Evolutionary conservation across 2,888 invertebrate species (phyloP).

Genomic region (Apeira syringaria): DNA sequence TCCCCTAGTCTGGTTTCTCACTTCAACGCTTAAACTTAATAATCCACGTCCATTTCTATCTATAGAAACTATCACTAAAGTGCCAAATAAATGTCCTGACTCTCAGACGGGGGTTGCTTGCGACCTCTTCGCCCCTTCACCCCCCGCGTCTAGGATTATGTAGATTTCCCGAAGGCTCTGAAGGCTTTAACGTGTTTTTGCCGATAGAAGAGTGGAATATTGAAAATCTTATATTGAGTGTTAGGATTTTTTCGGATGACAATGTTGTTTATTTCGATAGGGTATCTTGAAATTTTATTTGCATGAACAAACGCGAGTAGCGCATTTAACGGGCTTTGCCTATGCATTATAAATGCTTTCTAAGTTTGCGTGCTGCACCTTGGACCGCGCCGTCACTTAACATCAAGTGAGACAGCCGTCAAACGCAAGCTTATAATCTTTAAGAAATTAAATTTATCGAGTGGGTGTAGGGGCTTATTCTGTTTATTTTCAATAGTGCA

Average conservation of each 20-base stretch:
- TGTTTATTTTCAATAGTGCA: no score
- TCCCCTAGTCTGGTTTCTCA: not conserved
- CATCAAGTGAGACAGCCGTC: no score
- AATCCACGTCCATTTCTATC: slow-evolving; percentile 1
- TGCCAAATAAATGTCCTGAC: slow-evolving; percentile 18
- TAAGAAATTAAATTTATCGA: no score
- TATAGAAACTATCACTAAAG: slow-evolving; percentile 15
- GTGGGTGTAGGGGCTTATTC: no score
- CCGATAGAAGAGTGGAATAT: slow-evolving; percentile 19
- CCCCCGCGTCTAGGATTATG: slow-evolving; percentile 32
- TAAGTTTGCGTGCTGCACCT: no score
- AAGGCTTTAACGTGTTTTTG: slow-evolving; percentile 21
- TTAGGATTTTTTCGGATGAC: slow-evolving; percentile 3
- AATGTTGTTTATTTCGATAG: not conserved
- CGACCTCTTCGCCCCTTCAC: not conserved
- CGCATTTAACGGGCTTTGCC: no score
- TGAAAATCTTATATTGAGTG: slow-evolving; percentile 20
- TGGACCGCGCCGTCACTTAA: no score
- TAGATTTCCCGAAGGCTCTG: slow-evolving; percentile 25
- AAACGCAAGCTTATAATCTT: no score
- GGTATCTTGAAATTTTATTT: no score
- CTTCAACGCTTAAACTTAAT: not conserved
- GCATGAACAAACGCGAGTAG: no score
- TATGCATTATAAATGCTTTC: no score
- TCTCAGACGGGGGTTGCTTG: not conserved